Base-by-base conservation (phyloP, 2,888 invertebrate genomes). In the Pyrgus malvae region DNA sequence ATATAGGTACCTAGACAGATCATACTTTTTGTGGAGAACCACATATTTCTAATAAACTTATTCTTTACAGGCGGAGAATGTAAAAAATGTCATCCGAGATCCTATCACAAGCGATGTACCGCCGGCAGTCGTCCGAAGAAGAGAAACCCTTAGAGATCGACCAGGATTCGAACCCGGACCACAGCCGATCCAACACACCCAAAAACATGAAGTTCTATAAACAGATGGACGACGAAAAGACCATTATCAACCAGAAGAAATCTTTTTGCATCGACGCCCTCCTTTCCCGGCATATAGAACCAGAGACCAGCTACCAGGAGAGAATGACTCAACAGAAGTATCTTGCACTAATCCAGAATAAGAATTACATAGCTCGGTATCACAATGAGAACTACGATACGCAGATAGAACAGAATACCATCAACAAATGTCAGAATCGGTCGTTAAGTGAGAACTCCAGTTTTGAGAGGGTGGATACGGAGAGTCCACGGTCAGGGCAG, bases 221-320 rank as follows among this genome's bases (percentile, higher is more conserved):
- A 40, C 66, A 65, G 41, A 57, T 63, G 3, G 69, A 71, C 21
- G 87, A 86, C 21, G 85, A 89, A 0, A 89, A 87, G 59, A 90
- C 91, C 0, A 76, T 84, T 0, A 19, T 90, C 0, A 81, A 74
- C 42, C 81, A 79, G 33, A 94, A 94, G 63, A 95, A 95, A 48
- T 97, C 97, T 0, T 98, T 98, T 74, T 97, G 97, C 74, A 98
- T 98, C 63, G 98, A 98, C 72, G 97, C 97, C 0, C 80, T 98
- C 2, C 81, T 98, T 2, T 96, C 96, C 0, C 92, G 93, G 48
- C 81, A 84, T 8, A 67, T 79, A 0, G 75, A 78, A 40, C 76
- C 71, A 6, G 83, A 79, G 19, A 67, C 59, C 9, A 87, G 83
- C 1, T 59, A 81, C 0, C 82, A 80, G 33, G 84, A 85, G 1